These are phyloP conservation scores for Watsonalla cultraria DNA, from an alignment of 2,888 invertebrate species.

Conservation along the genomic window DNA sequence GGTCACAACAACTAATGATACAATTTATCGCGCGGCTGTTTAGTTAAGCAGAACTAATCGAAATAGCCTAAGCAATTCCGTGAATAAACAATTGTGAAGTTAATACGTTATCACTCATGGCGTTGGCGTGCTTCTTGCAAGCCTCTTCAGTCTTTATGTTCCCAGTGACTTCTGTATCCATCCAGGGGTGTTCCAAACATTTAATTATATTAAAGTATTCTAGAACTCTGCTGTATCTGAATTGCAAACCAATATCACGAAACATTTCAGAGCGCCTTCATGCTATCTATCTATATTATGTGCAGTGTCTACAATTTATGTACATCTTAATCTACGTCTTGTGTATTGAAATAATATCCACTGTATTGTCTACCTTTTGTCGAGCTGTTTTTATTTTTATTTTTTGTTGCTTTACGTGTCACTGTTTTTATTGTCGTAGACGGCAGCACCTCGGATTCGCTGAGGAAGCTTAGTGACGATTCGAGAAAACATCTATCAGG, in stretches of 20 bases:
- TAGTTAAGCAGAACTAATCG: constrained; percentile 21
- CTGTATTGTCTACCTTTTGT: constrained; percentile 33
- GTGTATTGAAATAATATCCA: constrained; percentile 28
- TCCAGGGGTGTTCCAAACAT: constrained; percentile 40
- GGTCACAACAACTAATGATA: background rate
- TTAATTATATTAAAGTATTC: constrained; percentile 25
- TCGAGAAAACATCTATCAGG: constrained; percentile 77
- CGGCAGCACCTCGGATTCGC: constrained; percentile 70
- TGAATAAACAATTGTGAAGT: constrained; percentile 32
- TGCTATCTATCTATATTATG: constrained; percentile 12
- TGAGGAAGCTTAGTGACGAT: constrained; percentile 74
- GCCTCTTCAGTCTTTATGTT: constrained; percentile 47
- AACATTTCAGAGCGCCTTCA: constrained; percentile 21
- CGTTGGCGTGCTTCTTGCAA: constrained; percentile 17
- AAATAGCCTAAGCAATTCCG: constrained; percentile 18
- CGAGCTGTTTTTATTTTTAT: constrained; percentile 56
- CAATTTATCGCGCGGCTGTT: constrained; percentile 1
- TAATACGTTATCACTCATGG: constrained; percentile 44
- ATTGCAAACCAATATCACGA: constrained; percentile 34
- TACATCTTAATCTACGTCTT: constrained; percentile 24
- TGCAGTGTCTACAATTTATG: constrained; percentile 22
- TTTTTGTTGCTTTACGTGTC: constrained; percentile 68
- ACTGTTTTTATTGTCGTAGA: constrained; percentile 74
- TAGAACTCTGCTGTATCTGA: constrained; percentile 45
- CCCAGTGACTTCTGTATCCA: constrained; percentile 35